phyloP scores from a whole-genome alignment of 2,113 vertebrate genomes.

The Eulemur macaco region DNA sequence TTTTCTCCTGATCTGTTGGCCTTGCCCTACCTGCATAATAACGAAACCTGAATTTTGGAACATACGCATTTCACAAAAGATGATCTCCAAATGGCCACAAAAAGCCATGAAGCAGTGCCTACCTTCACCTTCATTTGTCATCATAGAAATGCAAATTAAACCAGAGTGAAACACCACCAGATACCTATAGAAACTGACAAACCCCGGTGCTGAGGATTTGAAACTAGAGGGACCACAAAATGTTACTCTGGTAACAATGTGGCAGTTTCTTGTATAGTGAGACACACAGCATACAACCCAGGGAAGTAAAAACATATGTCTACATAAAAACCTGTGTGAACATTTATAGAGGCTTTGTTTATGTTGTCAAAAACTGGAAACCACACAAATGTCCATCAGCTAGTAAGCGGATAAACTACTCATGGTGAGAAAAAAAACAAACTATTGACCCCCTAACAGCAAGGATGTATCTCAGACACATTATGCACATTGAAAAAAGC shows the following conservation, averaged over 20 bases:
- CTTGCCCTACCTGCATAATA: too few species aligned
- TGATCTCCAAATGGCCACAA: not conserved
- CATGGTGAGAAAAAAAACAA: not conserved
- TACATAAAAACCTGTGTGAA: not conserved
- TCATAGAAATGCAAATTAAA: not conserved
- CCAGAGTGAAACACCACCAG: not conserved
- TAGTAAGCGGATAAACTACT: not conserved
- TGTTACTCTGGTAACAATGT: not conserved
- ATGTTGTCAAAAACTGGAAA: not conserved
- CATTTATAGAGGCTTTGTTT: not conserved
- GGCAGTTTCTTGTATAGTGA: not conserved
- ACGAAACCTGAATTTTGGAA: not conserved
- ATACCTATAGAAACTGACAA: not conserved
- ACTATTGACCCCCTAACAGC: not conserved
- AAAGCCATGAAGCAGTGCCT: not conserved
- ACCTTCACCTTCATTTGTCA: not conserved
- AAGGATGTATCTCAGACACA: not conserved
- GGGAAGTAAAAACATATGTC: not conserved
- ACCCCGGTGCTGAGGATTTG: not conserved
- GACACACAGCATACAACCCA: not conserved
- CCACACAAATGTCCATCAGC: not conserved
- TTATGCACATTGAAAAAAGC: not conserved
- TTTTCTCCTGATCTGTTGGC: too few species aligned
- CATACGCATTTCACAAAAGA: not conserved
- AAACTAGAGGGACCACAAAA: not conserved